Conservation (phyloP, 2,888 invertebrate species). For the Electrophaes corylata region DNA sequence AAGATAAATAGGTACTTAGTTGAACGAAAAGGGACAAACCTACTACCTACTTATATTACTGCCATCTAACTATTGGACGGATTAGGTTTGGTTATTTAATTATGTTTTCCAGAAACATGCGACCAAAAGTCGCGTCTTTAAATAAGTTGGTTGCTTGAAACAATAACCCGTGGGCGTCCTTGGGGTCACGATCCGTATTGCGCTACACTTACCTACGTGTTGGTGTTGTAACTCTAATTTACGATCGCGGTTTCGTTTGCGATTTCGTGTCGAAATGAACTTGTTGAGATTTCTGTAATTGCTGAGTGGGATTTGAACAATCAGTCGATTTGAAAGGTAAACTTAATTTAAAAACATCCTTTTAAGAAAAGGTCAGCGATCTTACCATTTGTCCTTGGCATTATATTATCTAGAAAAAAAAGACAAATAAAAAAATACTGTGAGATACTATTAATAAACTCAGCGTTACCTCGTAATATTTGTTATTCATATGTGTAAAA, state of each 20-base stretch:
- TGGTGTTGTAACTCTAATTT: constrained; percentile 43
- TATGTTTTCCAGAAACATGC: neutral
- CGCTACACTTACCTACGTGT: constrained; percentile 38
- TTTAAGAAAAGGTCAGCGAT: neutral
- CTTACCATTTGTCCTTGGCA: no score
- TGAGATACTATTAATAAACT: no score
- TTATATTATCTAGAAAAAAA: no score
- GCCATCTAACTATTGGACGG: no score
- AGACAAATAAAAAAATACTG: no score
- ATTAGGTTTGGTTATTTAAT: no score
- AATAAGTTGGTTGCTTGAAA: constrained; percentile 27
- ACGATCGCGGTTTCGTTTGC: constrained; percentile 43
- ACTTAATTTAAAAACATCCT: neutral
- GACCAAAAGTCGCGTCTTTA: constrained; percentile 22
- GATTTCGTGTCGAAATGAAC: constrained; percentile 39
- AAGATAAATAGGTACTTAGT: no score
- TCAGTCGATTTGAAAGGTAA: constrained; percentile 6
- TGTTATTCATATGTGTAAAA: no score
- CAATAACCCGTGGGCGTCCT: constrained; percentile 46
- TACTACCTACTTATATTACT: no score
- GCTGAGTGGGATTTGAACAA: constrained; percentile 15
- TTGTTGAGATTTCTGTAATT: constrained; percentile 32
- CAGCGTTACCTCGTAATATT: no score
- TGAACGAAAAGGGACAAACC: no score
- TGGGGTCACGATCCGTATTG: constrained; percentile 43